These are phyloP conservation scores for Anguilla rostrata DNA, from an alignment of 2,113 vertebrate genomes.

Conservation along the genomic window DNA sequence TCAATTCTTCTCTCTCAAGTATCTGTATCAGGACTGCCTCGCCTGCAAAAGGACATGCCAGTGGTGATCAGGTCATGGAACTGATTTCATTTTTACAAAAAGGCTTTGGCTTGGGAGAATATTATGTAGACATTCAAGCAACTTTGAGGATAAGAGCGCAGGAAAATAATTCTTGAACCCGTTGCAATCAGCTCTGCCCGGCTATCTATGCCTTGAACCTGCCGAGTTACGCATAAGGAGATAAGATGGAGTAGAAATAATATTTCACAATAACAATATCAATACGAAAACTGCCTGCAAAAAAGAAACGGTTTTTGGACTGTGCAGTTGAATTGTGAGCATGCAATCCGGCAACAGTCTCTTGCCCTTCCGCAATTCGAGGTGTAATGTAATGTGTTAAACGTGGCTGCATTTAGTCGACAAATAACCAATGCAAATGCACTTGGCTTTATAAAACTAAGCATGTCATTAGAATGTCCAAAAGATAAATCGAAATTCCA, in stretches of 20 bases:
- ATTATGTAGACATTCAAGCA: slow-evolving; percentile 55
- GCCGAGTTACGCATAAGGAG: too few species aligned
- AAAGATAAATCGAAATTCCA: slow-evolving; percentile 70
- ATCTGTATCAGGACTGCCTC: slow-evolving; percentile 36
- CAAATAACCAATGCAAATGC: not conserved
- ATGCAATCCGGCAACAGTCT: not conserved
- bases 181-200: too few species aligned
- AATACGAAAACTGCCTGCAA: too few species aligned
- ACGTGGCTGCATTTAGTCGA: too few species aligned
- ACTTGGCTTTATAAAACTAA: not conserved
- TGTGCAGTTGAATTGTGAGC: too few species aligned
- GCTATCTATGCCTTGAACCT: too few species aligned
- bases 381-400: too few species aligned
- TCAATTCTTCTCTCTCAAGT: slow-evolving; percentile 42
- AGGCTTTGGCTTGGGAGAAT: slow-evolving; percentile 67
- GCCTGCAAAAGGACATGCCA: slow-evolving; percentile 72
- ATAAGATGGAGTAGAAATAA: too few species aligned
- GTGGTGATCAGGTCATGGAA: slow-evolving; percentile 66
- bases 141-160: slow-evolving; percentile 52
- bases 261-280: too few species aligned
- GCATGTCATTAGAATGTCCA: not conserved
- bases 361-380: not conserved
- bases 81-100: slow-evolving; percentile 77
- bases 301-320: too few species aligned
- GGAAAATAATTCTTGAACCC: slow-evolving; percentile 62